Conservation (phyloP, 2,888 invertebrate genomes). For the Ochropleura plecta region DNA sequence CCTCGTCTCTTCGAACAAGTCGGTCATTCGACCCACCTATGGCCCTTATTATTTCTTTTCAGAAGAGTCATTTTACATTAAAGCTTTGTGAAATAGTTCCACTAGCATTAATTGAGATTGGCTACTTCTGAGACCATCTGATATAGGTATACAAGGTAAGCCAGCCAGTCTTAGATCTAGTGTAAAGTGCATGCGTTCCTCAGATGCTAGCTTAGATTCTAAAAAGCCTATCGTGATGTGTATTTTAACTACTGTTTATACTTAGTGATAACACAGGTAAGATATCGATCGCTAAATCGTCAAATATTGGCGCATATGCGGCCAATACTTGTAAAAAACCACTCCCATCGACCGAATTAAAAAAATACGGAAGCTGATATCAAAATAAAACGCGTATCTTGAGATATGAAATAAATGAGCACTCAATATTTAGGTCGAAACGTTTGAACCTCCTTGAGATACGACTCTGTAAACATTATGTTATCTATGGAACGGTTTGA, state of each 20-base stretch:
- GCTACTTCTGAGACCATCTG: background rate
- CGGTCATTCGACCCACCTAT: background rate
- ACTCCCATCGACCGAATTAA: conserved; percentile 38
- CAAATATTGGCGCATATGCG: conserved; percentile 49
- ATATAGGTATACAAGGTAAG: background rate
- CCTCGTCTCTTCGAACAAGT: background rate
- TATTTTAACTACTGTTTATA: conserved; percentile 45
- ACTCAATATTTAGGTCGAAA: conserved; percentile 79
- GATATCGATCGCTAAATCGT: conserved; percentile 41
- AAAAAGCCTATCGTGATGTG: conserved; percentile 11
- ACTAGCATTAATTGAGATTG: background rate
- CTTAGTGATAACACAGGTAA: conserved; percentile 8
- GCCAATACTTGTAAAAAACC: conserved; percentile 37
- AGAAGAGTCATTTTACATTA: background rate
- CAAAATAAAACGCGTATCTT: conserved; percentile 69
- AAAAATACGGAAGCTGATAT: conserved; percentile 68
- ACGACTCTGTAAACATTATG: conserved; percentile 72
- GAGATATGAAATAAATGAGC: conserved; percentile 77
- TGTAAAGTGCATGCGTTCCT: background rate
- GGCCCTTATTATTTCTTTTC: background rate
- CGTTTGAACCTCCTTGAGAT: conserved; percentile 82
- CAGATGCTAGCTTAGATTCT: conserved; percentile 12
- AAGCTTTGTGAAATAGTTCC: background rate
- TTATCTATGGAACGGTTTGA: conserved; percentile 59
- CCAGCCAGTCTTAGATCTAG: conserved; percentile 1